These are phyloP conservation scores for Anagyrus pseudococci DNA, from an alignment of 2,888 invertebrate species.

Conservation along the genomic window DNA sequence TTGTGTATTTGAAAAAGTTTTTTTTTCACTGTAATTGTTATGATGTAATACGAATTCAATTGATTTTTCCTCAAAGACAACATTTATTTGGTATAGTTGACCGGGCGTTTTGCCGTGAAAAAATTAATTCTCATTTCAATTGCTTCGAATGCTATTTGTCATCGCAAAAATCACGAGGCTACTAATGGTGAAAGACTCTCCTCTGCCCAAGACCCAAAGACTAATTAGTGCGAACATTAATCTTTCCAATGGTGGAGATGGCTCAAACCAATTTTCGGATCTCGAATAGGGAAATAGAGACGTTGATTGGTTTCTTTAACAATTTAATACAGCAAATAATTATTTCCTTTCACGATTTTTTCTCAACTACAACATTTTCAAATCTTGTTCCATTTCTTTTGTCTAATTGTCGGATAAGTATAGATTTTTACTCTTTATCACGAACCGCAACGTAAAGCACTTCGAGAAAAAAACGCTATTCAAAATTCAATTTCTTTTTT, in stretches of 20 bases:
- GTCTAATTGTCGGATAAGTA: no score
- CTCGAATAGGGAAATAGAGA: conserved; percentile 45
- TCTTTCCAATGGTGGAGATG: conserved; percentile 55
- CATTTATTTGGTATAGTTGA: no score
- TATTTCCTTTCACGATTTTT: not conserved
- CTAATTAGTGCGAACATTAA: conserved; percentile 60
- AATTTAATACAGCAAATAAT: conserved; percentile 26
- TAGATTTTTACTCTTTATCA: not conserved
- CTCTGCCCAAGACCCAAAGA: conserved; percentile 50
- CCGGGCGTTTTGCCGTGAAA: conserved; percentile 15
- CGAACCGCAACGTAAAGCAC: not conserved
- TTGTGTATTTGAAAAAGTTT: no score
- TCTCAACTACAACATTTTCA: not conserved
- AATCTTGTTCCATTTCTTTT: not conserved
- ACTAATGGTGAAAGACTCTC: conserved; percentile 52
- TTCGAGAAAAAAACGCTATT: not conserved
- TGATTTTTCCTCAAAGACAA: no score
- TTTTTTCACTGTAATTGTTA: no score
- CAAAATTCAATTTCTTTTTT: no score
- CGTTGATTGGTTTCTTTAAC: conserved; percentile 54
- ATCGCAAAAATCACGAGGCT: conserved; percentile 52
- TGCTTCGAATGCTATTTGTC: conserved; percentile 41
- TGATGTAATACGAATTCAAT: not conserved
- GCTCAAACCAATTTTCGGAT: conserved; percentile 57
- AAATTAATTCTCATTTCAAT: conserved; percentile 37